phyloP scores from a whole-genome alignment of 2,888 invertebrate species.

The Leptinotarsa rubiginosa region DNA sequence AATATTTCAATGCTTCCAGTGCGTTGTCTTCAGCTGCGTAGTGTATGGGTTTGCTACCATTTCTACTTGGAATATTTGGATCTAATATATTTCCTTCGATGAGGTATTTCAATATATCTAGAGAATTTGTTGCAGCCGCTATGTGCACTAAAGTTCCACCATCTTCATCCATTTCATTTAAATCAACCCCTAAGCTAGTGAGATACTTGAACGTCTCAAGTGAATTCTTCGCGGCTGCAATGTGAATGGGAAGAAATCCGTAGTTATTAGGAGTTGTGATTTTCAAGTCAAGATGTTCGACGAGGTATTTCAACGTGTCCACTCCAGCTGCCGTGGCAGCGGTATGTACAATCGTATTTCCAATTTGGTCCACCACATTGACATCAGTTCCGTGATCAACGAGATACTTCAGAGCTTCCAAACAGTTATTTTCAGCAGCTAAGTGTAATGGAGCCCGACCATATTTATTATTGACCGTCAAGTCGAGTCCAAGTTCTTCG shows the following conservation, averaged over 20 bases:
- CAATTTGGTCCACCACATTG: neutral
- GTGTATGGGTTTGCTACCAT: neutral
- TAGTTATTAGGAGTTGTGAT: neutral
- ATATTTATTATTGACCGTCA: neutral
- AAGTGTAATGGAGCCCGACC: neutral
- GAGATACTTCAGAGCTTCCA: slow-evolving; percentile 8
- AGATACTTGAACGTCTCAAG: slow-evolving; percentile 6
- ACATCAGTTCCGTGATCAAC: slow-evolving; percentile 21
- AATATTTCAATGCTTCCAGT: neutral
- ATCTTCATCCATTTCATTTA: neutral
- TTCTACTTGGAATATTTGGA: slow-evolving; percentile 7
- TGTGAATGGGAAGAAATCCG: slow-evolving; percentile 17
- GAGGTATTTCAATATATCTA: neutral
- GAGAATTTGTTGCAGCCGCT: neutral
- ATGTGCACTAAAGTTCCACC: slow-evolving; percentile 13
- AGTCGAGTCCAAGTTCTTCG: slow-evolving; percentile 11
- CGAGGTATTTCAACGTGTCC: neutral
- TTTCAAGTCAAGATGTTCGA: neutral
- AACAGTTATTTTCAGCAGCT: slow-evolving; percentile 16
- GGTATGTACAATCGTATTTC: slow-evolving; percentile 16
- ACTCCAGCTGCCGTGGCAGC: neutral
- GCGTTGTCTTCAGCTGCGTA: slow-evolving; percentile 2
- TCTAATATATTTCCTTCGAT: neutral
- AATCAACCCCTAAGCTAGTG: neutral
- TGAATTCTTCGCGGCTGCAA: slow-evolving; percentile 9